A percentile compares a stretch with the other conserved stretches of the same genome.
Conservation (phyloP, 2,797 vertebrate genomes). For the Pterois miles region DNA sequence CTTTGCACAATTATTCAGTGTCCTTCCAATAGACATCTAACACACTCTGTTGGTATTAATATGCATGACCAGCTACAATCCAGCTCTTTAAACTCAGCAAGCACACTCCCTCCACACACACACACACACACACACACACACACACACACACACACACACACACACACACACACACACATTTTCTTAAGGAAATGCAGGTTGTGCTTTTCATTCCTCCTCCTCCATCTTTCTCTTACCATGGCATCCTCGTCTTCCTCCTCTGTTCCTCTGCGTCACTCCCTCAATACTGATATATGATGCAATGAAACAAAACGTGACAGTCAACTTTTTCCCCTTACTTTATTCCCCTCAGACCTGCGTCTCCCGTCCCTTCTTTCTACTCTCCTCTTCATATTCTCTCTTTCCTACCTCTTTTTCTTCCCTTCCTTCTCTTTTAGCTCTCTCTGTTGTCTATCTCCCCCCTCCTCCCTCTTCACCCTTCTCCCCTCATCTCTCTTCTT, state of each 20-base stretch:
- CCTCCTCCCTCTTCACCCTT: constrained; percentile 1
- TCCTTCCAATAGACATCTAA: constrained; percentile 45
- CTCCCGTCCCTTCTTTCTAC: constrained; percentile 6
- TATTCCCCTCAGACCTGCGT: constrained; percentile 19
- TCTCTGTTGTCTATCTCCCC: constrained; percentile 9
- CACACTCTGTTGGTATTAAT: constrained; percentile 33
- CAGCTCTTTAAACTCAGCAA: constrained; percentile 45
- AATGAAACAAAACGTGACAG: constrained; percentile 52
- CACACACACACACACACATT: constrained; percentile 17
- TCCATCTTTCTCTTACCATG: constrained; percentile 29
- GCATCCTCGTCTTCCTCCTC: constrained; percentile 27
- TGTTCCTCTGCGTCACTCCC: constrained; percentile 44
- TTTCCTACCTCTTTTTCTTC: neutral
- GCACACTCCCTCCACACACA: neutral
- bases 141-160: no score
- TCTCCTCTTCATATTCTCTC: constrained; percentile 19
- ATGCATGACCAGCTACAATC: constrained; percentile 49
- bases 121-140: no score
- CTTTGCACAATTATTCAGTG: constrained; percentile 31
- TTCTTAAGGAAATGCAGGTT: constrained; percentile 45
- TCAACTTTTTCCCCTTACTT: constrained; percentile 31
- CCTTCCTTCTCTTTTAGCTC: neutral
- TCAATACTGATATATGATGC: constrained; percentile 51
- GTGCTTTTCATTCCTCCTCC: constrained; percentile 36
- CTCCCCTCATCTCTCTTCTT: constrained; percentile 42